Evolutionary conservation across 2,888 invertebrate genomes (phyloP).

Genomic region (Meiosimyza platycephala): DNA sequence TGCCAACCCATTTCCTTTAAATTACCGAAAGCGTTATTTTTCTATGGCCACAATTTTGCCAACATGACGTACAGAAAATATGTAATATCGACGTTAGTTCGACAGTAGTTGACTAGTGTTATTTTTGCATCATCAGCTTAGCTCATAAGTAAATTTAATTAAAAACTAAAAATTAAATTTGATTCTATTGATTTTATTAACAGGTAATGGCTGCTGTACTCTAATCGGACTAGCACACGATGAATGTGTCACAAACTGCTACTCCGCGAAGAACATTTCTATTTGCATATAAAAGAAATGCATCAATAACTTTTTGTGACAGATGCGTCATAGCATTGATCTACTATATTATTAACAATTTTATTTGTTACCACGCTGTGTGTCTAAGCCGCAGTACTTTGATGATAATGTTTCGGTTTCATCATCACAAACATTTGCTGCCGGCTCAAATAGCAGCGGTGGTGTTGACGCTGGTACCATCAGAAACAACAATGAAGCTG

Average conservation of each 20-base stretch:
- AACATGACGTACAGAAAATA: no score
- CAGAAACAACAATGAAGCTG: constrained; percentile 34
- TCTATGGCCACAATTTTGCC: no score
- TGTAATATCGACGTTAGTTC: no score
- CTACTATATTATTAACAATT: constrained; percentile 80
- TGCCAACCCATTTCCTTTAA: no score
- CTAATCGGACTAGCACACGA: constrained; percentile 71
- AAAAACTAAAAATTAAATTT: no score
- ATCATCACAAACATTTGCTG: constrained; percentile 69
- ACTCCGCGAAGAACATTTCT: constrained; percentile 63
- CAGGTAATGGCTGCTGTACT: constrained; percentile 81
- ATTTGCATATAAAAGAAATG: constrained; percentile 67
- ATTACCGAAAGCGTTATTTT: no score
- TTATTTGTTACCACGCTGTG: constrained; percentile 80
- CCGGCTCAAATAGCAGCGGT: constrained; percentile 46
- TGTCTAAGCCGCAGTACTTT: constrained; percentile 74
- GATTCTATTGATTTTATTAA: constrained; percentile 23
- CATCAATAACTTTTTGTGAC: no score
- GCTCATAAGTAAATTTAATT: no score
- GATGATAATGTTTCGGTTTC: constrained; percentile 63
- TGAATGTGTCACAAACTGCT: constrained; percentile 62
- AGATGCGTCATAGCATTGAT: constrained; percentile 73
- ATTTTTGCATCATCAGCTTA: no score
- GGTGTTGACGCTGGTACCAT: constrained; percentile 55
- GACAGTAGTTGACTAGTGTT: no score